Evolutionary conservation across 2,113 vertebrate genomes (phyloP), one percentile per base, ranked within the genome.

Genomic region (Oncorhynchus gorbuscha): DNA sequence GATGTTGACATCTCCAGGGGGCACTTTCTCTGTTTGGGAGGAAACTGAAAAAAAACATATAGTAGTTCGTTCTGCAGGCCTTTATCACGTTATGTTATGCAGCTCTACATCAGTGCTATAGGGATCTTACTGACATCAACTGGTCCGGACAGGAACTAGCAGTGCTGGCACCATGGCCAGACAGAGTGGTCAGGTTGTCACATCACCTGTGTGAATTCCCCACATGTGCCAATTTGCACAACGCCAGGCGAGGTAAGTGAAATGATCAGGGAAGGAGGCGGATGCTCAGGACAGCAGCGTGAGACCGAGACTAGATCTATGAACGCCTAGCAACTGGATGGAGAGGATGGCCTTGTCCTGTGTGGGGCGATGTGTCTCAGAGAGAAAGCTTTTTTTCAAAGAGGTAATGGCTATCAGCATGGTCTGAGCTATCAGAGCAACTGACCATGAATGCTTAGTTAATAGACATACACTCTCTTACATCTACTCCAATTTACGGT

Each of bases 1-100:
- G 86, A 87, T 82, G 79, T 76, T 74, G 51, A 76, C 74, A 75
- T 79, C 72, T 62, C 51, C 2, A n/a, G 71, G 69, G 72, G 32
- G 59, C n/a, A 14, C 59, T 1, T n/a, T 58, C 67, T 81, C 24
- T 58, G 66, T 49, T 35, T 28, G 48, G 67, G 71, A 18, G 58
- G 71, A 67, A 74, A 45, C 18, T 58, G 16, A 1, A 74, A 69
- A 22, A 20, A 22, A 5, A 35, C 32, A 3, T 58, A 49, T 5
- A 39, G 64, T 24, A 39, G n/a, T 30, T n/a, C 18, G 59, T 64
- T 72, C 65, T 71, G 72, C 58, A 7, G 75, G 69, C 62, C 39
- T 69, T 74, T 77, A 55, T 58, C 14, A 45, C 39, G 0, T 79
- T 20, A 64, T 28, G 24, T 30, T 69, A 16, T 69, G 18, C 64